A percentile compares a stretch with the other conserved stretches of the same genome.
phyloP scores from a whole-genome alignment of 2,797 vertebrate genomes.

The Gorsachius magnificus region DNA sequence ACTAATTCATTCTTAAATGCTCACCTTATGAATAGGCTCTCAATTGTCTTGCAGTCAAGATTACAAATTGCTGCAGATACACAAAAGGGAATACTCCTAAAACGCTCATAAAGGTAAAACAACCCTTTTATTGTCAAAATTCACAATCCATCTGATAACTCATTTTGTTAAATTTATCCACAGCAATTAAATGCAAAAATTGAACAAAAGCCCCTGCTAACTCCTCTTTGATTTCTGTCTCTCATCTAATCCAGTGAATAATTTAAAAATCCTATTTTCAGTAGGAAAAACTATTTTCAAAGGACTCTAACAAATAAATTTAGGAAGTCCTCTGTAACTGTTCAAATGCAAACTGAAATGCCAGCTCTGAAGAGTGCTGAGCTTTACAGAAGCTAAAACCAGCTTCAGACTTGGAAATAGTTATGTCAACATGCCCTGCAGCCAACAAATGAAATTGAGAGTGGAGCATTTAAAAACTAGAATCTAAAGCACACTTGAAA shows the following conservation, averaged over 20 bases:
- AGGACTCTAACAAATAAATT: not conserved
- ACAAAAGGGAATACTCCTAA: not conserved
- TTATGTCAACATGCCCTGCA: fast-evolving
- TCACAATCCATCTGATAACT: not conserved
- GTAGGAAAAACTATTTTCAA: not conserved
- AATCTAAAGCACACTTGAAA: not conserved
- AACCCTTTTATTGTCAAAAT: not conserved
- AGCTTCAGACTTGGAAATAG: not conserved
- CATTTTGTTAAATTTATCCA: not conserved
- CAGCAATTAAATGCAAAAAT: not conserved
- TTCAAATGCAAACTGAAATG: not conserved
- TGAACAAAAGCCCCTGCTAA: not conserved
- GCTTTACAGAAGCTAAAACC: not conserved
- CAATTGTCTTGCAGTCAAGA: not conserved
- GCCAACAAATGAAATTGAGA: not conserved
- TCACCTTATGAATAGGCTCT: not conserved
- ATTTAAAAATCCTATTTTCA: not conserved
- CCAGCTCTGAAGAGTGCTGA: not conserved
- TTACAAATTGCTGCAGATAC: not conserved
- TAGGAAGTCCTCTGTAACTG: not conserved
- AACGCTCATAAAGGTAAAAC: not conserved
- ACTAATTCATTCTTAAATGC: not conserved
- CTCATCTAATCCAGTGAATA: not conserved
- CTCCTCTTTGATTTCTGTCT: not conserved
- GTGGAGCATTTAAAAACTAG: not conserved